These are phyloP conservation scores for Luffia ferchaultella DNA, from an alignment of 2,888 invertebrate species.

Conservation along the genomic window DNA sequence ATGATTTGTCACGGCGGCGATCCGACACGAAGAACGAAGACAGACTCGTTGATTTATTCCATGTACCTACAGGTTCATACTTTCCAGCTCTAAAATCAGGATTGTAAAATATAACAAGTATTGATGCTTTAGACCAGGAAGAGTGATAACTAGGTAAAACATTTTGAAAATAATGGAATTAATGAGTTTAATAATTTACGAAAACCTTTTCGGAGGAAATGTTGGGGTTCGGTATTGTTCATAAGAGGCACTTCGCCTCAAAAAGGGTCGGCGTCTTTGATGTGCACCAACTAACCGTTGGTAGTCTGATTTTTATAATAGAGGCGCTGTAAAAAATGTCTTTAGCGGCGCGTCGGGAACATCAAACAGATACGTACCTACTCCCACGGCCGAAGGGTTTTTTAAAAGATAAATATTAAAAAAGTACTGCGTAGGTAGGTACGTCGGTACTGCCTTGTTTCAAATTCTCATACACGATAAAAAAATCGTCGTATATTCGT, in stretches of 20 bases:
- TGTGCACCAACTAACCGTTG: conserved; percentile 25
- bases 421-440: too few species aligned
- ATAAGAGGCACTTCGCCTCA: background rate
- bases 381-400: background rate
- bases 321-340: conserved; percentile 53
- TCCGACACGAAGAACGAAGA: too few species aligned
- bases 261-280: conserved; percentile 32
- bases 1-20: too few species aligned
- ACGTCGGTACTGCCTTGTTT: background rate
- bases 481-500: too few species aligned
- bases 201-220: background rate
- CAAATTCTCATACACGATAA: too few species aligned
- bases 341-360: conserved; percentile 28
- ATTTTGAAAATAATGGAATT: too few species aligned
- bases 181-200: background rate
- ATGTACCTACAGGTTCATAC: too few species aligned
- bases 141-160: too few species aligned
- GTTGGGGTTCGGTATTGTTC: background rate
- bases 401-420: background rate
- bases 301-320: conserved; percentile 41
- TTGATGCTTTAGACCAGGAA: too few species aligned
- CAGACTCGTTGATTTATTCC: too few species aligned
- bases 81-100: too few species aligned
- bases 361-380: background rate
- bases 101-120: too few species aligned